Base-by-base conservation (phyloP, 2,797 vertebrate species). In the Parotocinclus haroldoi region DNA sequence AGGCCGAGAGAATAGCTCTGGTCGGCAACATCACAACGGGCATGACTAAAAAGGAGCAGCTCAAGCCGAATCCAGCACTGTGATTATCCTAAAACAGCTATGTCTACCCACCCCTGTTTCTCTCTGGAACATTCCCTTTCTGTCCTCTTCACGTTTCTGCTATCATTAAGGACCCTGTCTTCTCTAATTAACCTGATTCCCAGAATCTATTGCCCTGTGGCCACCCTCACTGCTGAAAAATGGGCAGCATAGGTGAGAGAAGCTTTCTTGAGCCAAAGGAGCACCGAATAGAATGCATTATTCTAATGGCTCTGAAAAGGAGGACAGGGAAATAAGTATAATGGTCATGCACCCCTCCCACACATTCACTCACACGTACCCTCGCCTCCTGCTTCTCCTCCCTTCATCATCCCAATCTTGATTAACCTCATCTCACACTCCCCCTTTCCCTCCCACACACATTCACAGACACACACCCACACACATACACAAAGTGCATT, bases 171-270 rank as follows among this genome's bases (percentile, higher is more conserved):
- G 36, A 50, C 84, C 84, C 85, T 68, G 75, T 83, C 87, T 55
- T 84, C 88, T 83, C 88, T 91, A 91, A 92, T 92, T 90, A 89
- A 92, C 89, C 88, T 85, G 85, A 89, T 91, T 91, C 90, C 88
- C 89, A 90, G 88, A 90, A 91, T 89, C 88, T 80, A 82, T 82
- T 88, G 82, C 79, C 84, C 86, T 82, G 84, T 86, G 90, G 85
- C 88, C 87, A 79, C 90, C 89, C 89, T 87, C 62, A 81, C 87
- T 78, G 90, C 79, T 88, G 87, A 85, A 84, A 88, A 91, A 88
- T 89, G 89, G 90, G 89, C 89, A 89, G 89, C 87, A 88, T 86
- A 88, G 87, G 86, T 90, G 87, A 91, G 88, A 90, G 85, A 81
- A 83, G 84, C 83, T 80, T 84, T 80, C 80, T 83, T 82, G 81